Evolutionary conservation across 2,888 invertebrate genomes (phyloP).

Genomic region (Lithophane socia): DNA sequence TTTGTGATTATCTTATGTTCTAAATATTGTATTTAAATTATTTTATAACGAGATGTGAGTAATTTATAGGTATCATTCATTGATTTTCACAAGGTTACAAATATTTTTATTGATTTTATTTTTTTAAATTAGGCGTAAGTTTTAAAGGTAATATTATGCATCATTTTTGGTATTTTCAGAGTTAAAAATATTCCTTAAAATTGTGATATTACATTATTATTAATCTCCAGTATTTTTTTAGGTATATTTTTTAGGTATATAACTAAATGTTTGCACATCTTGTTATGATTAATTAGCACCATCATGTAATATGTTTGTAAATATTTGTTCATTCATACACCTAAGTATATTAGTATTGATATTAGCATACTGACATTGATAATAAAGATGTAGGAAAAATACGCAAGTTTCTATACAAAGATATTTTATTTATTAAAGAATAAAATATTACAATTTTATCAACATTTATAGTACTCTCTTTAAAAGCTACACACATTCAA

Average conservation of each 20-base stretch:
- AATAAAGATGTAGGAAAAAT: slow-evolving; percentile 42
- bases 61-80: background rate
- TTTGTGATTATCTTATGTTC: background rate
- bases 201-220: slow-evolving; percentile 54
- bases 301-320: slow-evolving; percentile 42
- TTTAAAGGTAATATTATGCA: slow-evolving; percentile 2
- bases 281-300: slow-evolving; percentile 18
- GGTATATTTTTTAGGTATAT: slow-evolving; percentile 4
- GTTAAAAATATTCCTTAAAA: slow-evolving; percentile 33
- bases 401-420: slow-evolving; percentile 3
- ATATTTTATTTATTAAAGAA: slow-evolving; percentile 31
- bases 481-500: background rate
- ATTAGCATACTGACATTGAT: slow-evolving; percentile 29
- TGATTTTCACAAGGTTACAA: slow-evolving; percentile 19
- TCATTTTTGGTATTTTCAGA: slow-evolving; percentile 18
- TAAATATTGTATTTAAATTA: slow-evolving; percentile 5
- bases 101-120: background rate
- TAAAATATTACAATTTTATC: background rate
- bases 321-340: slow-evolving; percentile 37
- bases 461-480: background rate
- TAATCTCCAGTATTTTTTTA: slow-evolving; percentile 37
- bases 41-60: background rate
- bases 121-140: background rate
- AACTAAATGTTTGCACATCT: slow-evolving; percentile 14
- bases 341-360: slow-evolving; percentile 38